phyloP scores from a whole-genome alignment of 1,140 invertebrate genomes.

The Lordiphosa clarofinis region DNA sequence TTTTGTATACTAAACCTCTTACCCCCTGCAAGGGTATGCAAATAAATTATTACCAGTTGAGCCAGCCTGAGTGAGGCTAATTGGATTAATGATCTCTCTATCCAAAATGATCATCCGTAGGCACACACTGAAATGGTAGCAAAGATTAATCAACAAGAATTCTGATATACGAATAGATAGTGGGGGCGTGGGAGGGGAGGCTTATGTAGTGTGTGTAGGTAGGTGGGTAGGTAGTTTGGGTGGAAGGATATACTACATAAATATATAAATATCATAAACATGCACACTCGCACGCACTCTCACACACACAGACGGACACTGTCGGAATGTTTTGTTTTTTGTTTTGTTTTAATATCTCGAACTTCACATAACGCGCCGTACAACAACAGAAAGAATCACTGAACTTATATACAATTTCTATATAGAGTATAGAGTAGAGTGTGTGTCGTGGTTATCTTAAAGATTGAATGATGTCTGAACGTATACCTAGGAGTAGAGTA shows the following conservation, averaged over 20 bases:
- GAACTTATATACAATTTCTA: constrained; percentile 34
- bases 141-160: constrained; percentile 45
- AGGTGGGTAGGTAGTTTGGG: constrained; percentile 8
- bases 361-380: constrained; percentile 31
- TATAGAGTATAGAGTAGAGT: constrained; percentile 8
- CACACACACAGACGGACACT: no score
- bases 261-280: constrained; percentile 13
- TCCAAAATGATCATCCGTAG: constrained; percentile 16
- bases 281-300: constrained; percentile 31
- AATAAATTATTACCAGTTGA: constrained; percentile 65
- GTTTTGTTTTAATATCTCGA: constrained; percentile 13
- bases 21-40: constrained; percentile 24
- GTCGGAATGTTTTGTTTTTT: neutral
- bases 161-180: constrained; percentile 8
- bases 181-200: neutral
- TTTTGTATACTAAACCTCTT: no score
- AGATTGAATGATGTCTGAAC: constrained; percentile 24
- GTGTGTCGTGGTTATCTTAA: constrained; percentile 21
- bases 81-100: constrained; percentile 19
- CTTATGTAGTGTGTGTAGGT: constrained; percentile 5
- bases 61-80: constrained; percentile 20
- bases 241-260: constrained; percentile 1
- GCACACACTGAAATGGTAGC: constrained; percentile 57
- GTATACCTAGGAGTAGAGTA: no score
- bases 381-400: constrained; percentile 28